Base-by-base conservation (phyloP, 2,797 vertebrate genomes). In the Lepidocolaptes lacrymiger region DNA sequence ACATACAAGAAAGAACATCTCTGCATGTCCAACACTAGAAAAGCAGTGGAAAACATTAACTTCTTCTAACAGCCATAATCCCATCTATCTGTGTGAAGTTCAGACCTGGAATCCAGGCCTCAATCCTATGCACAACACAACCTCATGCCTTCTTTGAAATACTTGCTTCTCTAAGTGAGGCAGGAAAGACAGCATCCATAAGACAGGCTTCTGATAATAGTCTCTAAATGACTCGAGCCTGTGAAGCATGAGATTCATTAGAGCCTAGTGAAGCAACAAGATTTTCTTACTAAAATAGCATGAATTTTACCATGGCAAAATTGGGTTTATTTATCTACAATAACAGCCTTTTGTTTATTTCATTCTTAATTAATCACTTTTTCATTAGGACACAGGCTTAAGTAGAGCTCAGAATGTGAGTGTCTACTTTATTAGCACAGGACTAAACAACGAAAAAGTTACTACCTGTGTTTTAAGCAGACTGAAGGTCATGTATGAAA, bases 401-500 rank as follows among this genome's bases (percentile, higher is more conserved):
- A 95, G 52, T 14, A 62, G 27, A 61, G 66, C 85, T 76, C 51
- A 93, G 81, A 91, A 73, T 78, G 82, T 56, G 44, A 89, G 20
- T 61, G 32, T 41, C 62, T 74, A 63, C 83, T 69, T 51, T 48
- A 43, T 64, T 63, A 74, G 66, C 28, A 51, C 3, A 61, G 32
- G 22, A 75, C 78, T 91, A 78, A 92, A 94, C 48, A 18, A 88
- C 21, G 48, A 51, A 44, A 28, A 86, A 78, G 55, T 64, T 88
- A 37, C 34, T 77, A 82, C 49, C 52, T 76, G 32, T 52, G 34
- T 36, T 67, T 67, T 20, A 88, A 88, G 78, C 77, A 62, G 85
- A 92, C 88, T 34, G 91, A 88, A 91, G 66, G 79, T 89, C 66
- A 51, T 26, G 54, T 51, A 82, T 67, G 85, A 95, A 90, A 67